These are phyloP conservation scores for Colistium nudipinnis DNA, from an alignment of 2,113 vertebrate species.

Conservation along the genomic window DNA sequence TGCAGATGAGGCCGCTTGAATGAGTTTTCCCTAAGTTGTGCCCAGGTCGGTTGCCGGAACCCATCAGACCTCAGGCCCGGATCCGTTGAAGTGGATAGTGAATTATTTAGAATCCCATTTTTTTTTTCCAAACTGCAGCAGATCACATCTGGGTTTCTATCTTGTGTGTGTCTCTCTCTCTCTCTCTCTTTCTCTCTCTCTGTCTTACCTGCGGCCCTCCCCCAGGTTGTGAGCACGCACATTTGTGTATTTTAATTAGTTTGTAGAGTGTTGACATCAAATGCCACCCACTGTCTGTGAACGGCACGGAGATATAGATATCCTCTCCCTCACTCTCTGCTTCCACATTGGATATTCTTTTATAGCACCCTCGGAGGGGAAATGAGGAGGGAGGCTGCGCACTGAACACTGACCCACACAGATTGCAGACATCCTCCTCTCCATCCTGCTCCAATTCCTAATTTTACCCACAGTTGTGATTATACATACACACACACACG, in stretches of 20 bases:
- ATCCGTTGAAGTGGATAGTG: neutral
- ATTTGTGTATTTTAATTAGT: conserved; percentile 44
- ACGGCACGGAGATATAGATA: conserved; percentile 68
- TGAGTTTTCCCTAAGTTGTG: neutral
- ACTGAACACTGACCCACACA: conserved; percentile 64
- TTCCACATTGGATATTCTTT: conserved; percentile 80
- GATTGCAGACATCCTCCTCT: conserved; percentile 54
- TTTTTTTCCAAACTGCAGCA: neutral
- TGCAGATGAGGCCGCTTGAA: too few relatives aligned
- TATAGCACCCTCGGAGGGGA: conserved; percentile 66
- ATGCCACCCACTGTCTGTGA: conserved; percentile 59
- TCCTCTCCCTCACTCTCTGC: conserved; percentile 56
- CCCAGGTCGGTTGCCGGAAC: neutral
- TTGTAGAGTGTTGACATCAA: conserved; percentile 54
- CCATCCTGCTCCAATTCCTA: conserved; percentile 61
- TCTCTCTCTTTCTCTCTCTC: neutral
- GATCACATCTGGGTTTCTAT: neutral
- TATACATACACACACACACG: conserved; percentile 2
- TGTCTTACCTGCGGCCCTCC: too few relatives aligned
- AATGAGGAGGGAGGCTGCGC: conserved; percentile 62
- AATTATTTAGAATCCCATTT: neutral
- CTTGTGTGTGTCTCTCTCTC: conserved; percentile 5
- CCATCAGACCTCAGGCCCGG: conserved; percentile 1
- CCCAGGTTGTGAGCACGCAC: conserved; percentile 4
- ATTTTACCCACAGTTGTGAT: conserved; percentile 54